phyloP scores from a whole-genome alignment of 2,113 vertebrate species.

The Saccopteryx leptura region DNA sequence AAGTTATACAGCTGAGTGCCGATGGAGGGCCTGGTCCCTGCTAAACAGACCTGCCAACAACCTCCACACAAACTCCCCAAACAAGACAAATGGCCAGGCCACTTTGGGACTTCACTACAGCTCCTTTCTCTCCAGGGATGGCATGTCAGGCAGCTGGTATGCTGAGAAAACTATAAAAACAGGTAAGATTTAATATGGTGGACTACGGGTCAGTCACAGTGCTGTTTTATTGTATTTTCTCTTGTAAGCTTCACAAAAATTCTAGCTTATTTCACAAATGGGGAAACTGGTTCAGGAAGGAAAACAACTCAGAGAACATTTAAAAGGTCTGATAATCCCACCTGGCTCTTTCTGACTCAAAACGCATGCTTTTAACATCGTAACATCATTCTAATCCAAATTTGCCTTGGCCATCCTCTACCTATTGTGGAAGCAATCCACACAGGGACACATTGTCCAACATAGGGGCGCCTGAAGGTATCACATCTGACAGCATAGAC shows the following conservation, averaged over 20 bases:
- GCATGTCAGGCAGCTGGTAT: neutral
- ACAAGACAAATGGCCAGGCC: neutral
- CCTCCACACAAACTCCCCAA: neutral
- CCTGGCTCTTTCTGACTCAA: neutral
- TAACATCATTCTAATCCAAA: neutral
- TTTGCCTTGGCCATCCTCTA: neutral
- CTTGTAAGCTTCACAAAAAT: neutral
- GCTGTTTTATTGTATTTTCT: neutral
- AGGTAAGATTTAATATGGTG: neutral
- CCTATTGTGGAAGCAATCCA: neutral
- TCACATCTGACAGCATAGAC: neutral
- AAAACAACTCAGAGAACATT: neutral
- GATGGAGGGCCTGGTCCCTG: rapidly evolving
- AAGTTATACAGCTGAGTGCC: slow-evolving; percentile 36
- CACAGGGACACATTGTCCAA: neutral
- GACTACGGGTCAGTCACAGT: neutral
- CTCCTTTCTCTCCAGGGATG: neutral
- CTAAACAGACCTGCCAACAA: slow-evolving; percentile 22
- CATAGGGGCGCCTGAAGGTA: neutral
- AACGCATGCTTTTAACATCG: neutral
- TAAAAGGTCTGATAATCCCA: neutral
- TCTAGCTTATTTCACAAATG: neutral
- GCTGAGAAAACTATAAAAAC: neutral
- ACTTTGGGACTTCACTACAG: neutral
- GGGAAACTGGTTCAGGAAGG: neutral